These are phyloP conservation scores for Beris morrisii DNA, from an alignment of 2,888 invertebrate species.

Conservation along the genomic window DNA sequence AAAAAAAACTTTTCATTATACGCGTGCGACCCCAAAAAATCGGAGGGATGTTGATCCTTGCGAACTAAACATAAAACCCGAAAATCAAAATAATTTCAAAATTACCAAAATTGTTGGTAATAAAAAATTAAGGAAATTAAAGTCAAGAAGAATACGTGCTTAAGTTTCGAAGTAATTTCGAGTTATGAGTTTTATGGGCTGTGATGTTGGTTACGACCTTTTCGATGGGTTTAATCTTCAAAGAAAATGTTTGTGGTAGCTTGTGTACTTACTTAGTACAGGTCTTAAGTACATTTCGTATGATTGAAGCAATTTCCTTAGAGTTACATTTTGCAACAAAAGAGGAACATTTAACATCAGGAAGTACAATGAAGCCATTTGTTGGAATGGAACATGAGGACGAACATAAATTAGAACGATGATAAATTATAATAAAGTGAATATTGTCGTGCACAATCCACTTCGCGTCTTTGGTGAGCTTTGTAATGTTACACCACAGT, in stretches of 20 bases:
- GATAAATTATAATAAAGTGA: no score
- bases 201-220: conserved; percentile 17
- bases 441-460: no score
- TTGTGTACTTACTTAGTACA: no score
- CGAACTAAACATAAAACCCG: not conserved
- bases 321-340: no score
- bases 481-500: no score
- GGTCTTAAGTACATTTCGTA: no score
- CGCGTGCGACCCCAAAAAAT: conserved; percentile 5
- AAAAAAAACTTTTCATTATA: conserved; percentile 26
- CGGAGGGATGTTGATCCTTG: not conserved
- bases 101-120: conserved; percentile 10
- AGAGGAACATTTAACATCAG: no score
- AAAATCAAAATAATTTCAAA: not conserved
- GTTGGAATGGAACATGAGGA: no score
- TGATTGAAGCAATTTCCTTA: no score
- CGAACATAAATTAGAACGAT: no score
- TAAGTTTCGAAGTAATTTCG: conserved; percentile 16
- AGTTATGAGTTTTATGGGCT: conserved; percentile 29
- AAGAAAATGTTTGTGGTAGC: conserved; percentile 12
- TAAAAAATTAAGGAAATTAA: conserved; percentile 27
- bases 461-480: no score
- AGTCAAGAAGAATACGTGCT: conserved; percentile 19
- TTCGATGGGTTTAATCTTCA: conserved; percentile 25
- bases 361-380: no score